Percentiles rank a stretch among this genome's conserved stretches.
Conservation (phyloP, 35 echinoderm and acorn worm genomes). For the Chiridota heheva region DNA sequence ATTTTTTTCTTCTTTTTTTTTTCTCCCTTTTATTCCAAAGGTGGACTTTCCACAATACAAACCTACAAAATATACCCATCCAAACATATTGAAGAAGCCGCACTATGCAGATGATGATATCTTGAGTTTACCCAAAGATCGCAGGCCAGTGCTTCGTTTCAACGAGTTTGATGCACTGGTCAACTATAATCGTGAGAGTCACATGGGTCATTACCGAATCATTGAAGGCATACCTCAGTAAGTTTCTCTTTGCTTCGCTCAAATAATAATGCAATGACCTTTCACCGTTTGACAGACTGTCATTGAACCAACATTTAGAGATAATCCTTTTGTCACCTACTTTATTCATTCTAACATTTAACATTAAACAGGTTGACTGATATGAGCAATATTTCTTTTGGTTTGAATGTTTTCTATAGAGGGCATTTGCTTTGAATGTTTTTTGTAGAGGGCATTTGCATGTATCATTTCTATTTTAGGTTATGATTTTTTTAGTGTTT, state of each 20-base stretch:
- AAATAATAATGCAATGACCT: not conserved
- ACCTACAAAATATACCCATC: conserved; percentile 72
- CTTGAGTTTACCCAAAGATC: conserved; percentile 32
- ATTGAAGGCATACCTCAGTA: conserved; percentile 90
- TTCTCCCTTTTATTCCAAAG: conserved; percentile 28
- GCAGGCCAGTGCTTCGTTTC: conserved; percentile 57
- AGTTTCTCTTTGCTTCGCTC: conserved; percentile 54
- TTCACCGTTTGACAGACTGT: not conserved
- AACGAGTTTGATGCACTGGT: conserved; percentile 61
- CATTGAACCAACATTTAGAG: too few relatives aligned
- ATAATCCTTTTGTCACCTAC: too few relatives aligned
- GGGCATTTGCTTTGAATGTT: too few relatives aligned
- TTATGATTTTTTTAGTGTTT: too few relatives aligned
- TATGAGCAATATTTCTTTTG: too few relatives aligned
- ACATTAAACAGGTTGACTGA: too few relatives aligned
- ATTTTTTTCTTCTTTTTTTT: too few relatives aligned
- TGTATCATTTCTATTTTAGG: too few relatives aligned
- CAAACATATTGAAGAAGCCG: conserved; percentile 49
- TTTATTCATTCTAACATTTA: too few relatives aligned
- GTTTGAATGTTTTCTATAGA: too few relatives aligned
- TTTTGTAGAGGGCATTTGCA: too few relatives aligned
- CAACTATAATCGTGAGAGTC: conserved; percentile 76
- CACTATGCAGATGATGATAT: conserved; percentile 85
- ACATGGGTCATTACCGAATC: conserved; percentile 64
- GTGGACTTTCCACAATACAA: conserved; percentile 57